Evolutionary conservation across 2,888 invertebrate genomes (phyloP), one percentile per base, ranked within the genome.

Genomic region (Leucophora obtusa): DNA sequence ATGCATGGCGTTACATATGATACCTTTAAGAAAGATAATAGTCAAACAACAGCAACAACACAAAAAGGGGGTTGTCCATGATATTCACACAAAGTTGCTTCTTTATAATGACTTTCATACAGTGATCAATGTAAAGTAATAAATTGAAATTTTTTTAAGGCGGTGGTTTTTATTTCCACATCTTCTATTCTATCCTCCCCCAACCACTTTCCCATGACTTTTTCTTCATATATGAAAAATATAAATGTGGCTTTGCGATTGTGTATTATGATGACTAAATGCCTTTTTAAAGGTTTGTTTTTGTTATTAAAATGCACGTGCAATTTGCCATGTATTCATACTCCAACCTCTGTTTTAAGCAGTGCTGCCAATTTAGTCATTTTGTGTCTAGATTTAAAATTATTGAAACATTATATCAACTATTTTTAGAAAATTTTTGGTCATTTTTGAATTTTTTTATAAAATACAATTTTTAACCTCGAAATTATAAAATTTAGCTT

Each of bases 121-220:
- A 54, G 69, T 62, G 62, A 75, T 75, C 62, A 75, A 69, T 69
- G 54, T 56, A 69, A 38, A 69, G 69, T 62, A 75, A 75, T 62
- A 75, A 75, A 75, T 69, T 75, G 75, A 75, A 75, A 69, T 75
- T 50, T 62, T 69, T 75, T 56, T 74, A 43, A 75, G 75, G 62
- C 62, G 75, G 69, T 51, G 21, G 15, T 18, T 56, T 69, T 60
- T 65, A 11, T 59, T 56, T 18, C 7, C 21, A 21, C 21, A 28
- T 56, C 28, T 7, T 24, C 8, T 7, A 7, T n/a, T 9, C 8
- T 6, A 47, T 47, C 1, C 43, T 14, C 43, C n/a, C 6, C 43
- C n/a, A 5, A 14, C 10, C 11, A 38, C 10, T 14, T 38, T 38
- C 4, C 38, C 38, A 35, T 38, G 11, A 6, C n/a, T 47, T 14